Evolutionary conservation across 2,797 vertebrate species (phyloP), one percentile per base, ranked within the genome.

Genomic region (Chaunax sp.): DNA sequence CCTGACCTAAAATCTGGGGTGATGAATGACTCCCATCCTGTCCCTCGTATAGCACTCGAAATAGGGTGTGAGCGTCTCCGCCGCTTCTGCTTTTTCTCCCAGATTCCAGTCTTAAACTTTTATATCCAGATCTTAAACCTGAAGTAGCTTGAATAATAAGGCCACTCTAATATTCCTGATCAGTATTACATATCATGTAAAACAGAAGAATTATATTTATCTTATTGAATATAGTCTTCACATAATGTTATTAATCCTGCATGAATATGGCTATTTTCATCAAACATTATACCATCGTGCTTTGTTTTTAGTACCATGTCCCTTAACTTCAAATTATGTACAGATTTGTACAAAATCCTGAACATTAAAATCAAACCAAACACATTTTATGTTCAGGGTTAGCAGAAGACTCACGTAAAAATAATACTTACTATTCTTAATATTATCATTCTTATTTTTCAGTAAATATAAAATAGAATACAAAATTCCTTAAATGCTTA

Each of bases 1-100:
- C 72, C 63, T 91, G 90, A 90, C 93, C 93, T 90, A 87, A 90
- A 91, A 92, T 88, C 78, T 75, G 64, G 80, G 79, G 67, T 94
- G 93, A 94, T 93, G 79, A 90, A 94, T 91, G 87, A 83, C 81
- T 88, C 41, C 73, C 64, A 74, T 88, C 70, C 49, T 80, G 86
- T 89, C 82, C 89, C 92, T 68, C 73, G 62, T n/a, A n/a, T 81
- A 63, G 83, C 62, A 75, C 68, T 69, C 51, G 14, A 41, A 56
- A 63, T 44, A 72, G 66, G 9, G 58, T 47, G 5, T 68, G 63
- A 56, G 58, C 62, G 57, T 20, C 64, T 64, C 38, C 61, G 19
- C 55, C 72, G 38, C 12, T 53, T 70, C 55, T 74, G 38, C 10
- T 56, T 70, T 20, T 20, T 54, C 19, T 64, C 50, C n/a, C 3